Conservation (phyloP, 1,140 invertebrate genomes). For the Pseudachorutes palmiensis region DNA sequence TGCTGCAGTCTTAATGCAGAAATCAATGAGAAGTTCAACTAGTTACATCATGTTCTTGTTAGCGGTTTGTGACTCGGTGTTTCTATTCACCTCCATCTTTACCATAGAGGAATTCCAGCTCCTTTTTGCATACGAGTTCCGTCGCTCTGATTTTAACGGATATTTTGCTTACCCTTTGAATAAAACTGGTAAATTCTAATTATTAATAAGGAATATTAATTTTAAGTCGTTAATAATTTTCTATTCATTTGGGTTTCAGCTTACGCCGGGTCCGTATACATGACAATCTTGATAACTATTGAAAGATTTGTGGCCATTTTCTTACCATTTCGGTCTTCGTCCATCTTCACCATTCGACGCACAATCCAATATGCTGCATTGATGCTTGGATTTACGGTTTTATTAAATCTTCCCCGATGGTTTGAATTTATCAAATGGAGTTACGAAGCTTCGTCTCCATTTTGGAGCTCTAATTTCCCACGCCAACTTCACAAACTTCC, state of each 20-base stretch:
- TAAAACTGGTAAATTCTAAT: background rate
- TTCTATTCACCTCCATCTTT: background rate
- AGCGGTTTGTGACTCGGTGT: background rate
- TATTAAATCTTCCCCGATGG: background rate
- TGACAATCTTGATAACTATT: background rate
- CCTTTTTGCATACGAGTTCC: background rate
- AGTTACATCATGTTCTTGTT: background rate
- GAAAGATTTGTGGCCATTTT: background rate
- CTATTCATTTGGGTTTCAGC: background rate
- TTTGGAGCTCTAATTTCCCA: background rate
- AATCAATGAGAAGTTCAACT: background rate
- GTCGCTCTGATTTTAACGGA: background rate
- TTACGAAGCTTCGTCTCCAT: conserved; percentile 1
- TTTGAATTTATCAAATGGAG: conserved; percentile 4
- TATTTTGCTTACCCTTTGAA: background rate
- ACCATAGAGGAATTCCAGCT: background rate
- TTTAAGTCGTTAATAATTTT: background rate
- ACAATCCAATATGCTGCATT: background rate
- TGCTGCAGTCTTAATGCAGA: background rate
- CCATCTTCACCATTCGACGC: background rate
- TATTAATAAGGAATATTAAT: background rate
- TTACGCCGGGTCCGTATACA: background rate
- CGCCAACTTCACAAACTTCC: background rate
- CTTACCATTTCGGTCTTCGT: background rate
- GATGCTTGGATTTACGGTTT: background rate